phyloP scores from a whole-genome alignment of 2,797 vertebrate species.

The Pogonophryne albipinna region DNA sequence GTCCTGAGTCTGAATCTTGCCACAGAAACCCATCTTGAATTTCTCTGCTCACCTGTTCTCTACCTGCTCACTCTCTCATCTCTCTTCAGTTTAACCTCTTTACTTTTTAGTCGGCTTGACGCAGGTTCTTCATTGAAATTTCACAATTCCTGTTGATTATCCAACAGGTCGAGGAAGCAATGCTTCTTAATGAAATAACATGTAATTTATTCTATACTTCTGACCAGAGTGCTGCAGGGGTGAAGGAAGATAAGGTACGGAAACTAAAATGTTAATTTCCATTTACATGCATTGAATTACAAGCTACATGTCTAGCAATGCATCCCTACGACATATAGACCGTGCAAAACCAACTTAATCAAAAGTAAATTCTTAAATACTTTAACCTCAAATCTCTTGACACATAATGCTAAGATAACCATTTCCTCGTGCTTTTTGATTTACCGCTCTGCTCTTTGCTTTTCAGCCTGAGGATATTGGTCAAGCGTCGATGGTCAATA shows the following conservation, averaged over 20 bases:
- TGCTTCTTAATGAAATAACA: conserved; percentile 90
- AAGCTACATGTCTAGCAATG: too few relatives aligned
- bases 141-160: conserved; percentile 89
- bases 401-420: too few relatives aligned
- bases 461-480: conserved; percentile 96
- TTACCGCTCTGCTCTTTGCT: too few relatives aligned
- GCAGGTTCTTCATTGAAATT: conserved; percentile 85
- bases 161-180: conserved; percentile 90
- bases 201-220: conserved; percentile 91
- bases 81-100: conserved; percentile 84
- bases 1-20: conserved; percentile 40
- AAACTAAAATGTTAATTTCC: conserved; percentile 8
- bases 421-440: too few relatives aligned
- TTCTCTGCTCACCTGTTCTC: conserved; percentile 70
- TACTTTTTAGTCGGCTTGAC: conserved; percentile 84
- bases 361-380: too few relatives aligned
- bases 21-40: conserved; percentile 73
- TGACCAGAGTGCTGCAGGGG: conserved; percentile 89
- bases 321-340: too few relatives aligned
- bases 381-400: too few relatives aligned
- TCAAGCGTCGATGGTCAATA: conserved; percentile 93
- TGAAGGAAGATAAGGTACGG: conserved; percentile 87
- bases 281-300: background rate
- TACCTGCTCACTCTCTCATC: conserved; percentile 77
- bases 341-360: too few relatives aligned